Evolutionary conservation across 1,140 invertebrate genomes (phyloP).

Genomic region (Bicyclus anynana): DNA sequence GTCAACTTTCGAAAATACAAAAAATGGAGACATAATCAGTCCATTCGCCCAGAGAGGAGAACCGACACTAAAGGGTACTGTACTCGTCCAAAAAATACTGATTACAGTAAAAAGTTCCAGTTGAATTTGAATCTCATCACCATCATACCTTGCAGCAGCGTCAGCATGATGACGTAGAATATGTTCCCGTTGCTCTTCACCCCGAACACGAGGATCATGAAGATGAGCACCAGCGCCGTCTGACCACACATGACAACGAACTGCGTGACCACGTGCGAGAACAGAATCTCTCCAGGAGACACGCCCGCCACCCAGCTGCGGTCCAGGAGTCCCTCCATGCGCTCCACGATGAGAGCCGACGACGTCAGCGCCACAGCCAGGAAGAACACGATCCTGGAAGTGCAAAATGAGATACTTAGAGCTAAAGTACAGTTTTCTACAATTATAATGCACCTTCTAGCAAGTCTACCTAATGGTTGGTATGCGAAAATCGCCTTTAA

Average conservation of each 20-base stretch:
- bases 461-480: too few relatives aligned
- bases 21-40: too few relatives aligned
- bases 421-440: too few relatives aligned
- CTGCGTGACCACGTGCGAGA: slow-evolving; percentile 95
- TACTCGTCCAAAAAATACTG: too few relatives aligned
- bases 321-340: slow-evolving; percentile 92
- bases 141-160: slow-evolving; percentile 85
- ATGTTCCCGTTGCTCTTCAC: slow-evolving; percentile 92
- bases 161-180: slow-evolving; percentile 89
- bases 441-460: too few relatives aligned
- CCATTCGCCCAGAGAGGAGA: too few relatives aligned
- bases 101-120: too few relatives aligned
- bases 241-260: slow-evolving; percentile 96
- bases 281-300: slow-evolving; percentile 91
- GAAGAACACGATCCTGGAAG: slow-evolving; percentile 94
- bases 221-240: slow-evolving; percentile 90
- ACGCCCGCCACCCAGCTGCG: slow-evolving; percentile 93
- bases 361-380: slow-evolving; percentile 95
- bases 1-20: too few relatives aligned
- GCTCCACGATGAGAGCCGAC: slow-evolving; percentile 93
- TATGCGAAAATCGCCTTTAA: too few relatives aligned
- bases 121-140: too few relatives aligned
- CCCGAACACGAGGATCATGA: slow-evolving; percentile 93
- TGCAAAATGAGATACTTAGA: too few relatives aligned
- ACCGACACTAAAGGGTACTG: too few relatives aligned